Conservation (phyloP, 2,797 vertebrate genomes). For the Syndactyla subalaris region DNA sequence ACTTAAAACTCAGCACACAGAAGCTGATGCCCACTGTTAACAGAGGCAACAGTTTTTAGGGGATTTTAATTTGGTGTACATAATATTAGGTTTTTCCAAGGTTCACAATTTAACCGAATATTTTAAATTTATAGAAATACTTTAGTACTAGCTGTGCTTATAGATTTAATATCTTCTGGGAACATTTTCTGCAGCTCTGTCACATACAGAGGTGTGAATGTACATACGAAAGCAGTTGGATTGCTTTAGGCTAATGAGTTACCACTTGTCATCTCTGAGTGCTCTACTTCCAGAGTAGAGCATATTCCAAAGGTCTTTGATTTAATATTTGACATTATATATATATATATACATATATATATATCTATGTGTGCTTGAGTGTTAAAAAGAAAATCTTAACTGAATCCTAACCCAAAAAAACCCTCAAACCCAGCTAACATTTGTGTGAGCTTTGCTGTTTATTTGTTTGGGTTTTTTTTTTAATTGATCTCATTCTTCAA, state of each 20-base stretch:
- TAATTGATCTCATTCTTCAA: background rate
- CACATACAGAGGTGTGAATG: background rate
- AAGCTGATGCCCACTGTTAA: background rate
- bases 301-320: background rate
- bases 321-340: background rate
- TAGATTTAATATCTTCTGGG: background rate
- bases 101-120: background rate
- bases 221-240: background rate
- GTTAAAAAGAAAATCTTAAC: background rate
- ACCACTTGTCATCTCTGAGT: background rate
- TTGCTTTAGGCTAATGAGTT: background rate
- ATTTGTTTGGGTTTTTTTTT: background rate
- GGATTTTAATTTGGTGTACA: background rate
- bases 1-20: background rate
- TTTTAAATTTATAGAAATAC: background rate
- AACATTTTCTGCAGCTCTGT: background rate
- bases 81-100: background rate
- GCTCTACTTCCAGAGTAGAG: background rate
- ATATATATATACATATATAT: too few relatives aligned
- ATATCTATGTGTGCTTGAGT: background rate
- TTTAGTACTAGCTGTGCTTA: background rate
- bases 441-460: background rate
- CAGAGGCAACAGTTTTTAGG: background rate
- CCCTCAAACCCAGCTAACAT: background rate
- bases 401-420: background rate